These are phyloP conservation scores for Lepus americanus DNA, from an alignment of 2,113 vertebrate genomes.

Conservation along the genomic window DNA sequence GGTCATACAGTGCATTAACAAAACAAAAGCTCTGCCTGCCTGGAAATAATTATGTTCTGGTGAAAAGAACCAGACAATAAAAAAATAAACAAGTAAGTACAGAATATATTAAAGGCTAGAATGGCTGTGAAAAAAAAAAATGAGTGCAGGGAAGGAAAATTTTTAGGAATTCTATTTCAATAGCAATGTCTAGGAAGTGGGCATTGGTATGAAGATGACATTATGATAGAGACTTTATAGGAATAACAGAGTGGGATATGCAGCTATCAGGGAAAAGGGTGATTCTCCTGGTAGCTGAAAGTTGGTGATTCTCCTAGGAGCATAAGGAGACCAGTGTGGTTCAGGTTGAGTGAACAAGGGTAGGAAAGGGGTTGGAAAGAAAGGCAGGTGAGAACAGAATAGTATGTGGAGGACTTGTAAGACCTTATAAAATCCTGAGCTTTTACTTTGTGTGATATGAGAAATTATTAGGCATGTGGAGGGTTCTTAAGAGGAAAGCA, in stretches of 20 bases:
- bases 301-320: neutral
- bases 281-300: neutral
- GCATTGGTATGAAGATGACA: neutral
- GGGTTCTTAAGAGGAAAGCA: neutral
- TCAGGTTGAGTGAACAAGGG: neutral
- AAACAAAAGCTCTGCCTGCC: neutral
- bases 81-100: neutral
- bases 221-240: neutral
- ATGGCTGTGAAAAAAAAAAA: neutral
- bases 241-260: neutral
- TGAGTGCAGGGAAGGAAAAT: neutral
- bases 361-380: neutral
- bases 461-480: neutral
- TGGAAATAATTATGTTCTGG: neutral
- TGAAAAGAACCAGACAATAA: neutral
- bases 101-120: neutral
- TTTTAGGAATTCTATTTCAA: neutral
- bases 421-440: neutral
- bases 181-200: neutral
- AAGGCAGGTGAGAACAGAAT: neutral
- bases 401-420: no score
- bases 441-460: neutral
- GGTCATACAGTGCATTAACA: neutral
- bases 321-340: fast-evolving
- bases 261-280: neutral